These are phyloP conservation scores for Cladorhizidae sp. DNA, from an alignment of 37 sponge, comb jelly and placozoan species.

Conservation along the genomic window DNA sequence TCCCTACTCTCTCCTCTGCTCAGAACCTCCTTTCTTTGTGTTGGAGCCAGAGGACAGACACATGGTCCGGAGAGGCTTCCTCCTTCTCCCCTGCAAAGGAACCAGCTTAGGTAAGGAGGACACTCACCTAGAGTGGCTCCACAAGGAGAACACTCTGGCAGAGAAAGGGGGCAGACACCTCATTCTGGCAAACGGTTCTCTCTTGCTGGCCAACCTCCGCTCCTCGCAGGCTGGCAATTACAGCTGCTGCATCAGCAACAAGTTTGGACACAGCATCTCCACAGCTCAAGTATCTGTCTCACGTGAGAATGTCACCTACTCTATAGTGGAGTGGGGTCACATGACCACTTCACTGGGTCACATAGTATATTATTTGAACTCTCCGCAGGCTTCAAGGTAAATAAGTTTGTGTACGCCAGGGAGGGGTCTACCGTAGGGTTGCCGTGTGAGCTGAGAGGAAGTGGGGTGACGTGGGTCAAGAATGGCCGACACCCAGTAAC, in stretches of 20 bases:
- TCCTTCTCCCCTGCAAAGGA: conserved; percentile 10
- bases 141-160: neutral
- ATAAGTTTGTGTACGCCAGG: conserved; percentile 5
- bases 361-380: neutral
- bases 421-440: conserved; percentile 1
- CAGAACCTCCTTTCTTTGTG: conserved; percentile 34
- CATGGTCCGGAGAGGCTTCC: neutral
- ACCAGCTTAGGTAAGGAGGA: neutral
- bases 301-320: neutral
- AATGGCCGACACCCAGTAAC: neutral
- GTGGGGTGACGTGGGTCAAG: conserved; percentile 7
- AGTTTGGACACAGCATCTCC: neutral
- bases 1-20: neutral
- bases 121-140: neutral
- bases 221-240: conserved; percentile 5
- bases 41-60: neutral
- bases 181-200: neutral
- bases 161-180: neutral
- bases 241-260: conserved; percentile 30
- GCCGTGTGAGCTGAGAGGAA: neutral
- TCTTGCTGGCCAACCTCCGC: neutral
- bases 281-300: conserved; percentile 18
- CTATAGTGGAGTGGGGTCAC: too few species aligned
- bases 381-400: neutral
- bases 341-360: neutral